phyloP scores from a whole-genome alignment of 2,113 vertebrate genomes.

The Leuciscus idus region DNA sequence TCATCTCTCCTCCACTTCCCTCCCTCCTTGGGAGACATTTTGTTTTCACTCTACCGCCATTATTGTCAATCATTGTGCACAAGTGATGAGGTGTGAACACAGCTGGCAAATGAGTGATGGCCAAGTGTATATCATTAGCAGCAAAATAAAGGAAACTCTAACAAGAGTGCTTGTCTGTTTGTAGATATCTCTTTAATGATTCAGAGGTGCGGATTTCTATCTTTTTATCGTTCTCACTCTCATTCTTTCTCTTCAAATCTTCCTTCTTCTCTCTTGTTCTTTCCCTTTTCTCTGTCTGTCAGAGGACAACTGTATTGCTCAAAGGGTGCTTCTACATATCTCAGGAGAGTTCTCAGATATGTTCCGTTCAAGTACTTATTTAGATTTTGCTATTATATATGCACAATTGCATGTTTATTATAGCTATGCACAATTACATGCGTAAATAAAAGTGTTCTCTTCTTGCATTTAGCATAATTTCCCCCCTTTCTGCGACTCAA shows the following conservation, averaged over 20 bases:
- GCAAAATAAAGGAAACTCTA: conserved; percentile 52
- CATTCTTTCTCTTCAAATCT: neutral
- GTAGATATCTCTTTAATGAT: conserved; percentile 35
- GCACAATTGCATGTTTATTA: neutral
- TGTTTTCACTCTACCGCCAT: conserved; percentile 76
- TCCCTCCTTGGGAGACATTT: conserved; percentile 72
- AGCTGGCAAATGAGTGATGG: conserved; percentile 69
- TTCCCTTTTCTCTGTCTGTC: neutral
- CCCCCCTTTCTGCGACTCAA: neutral
- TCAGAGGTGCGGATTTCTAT: neutral
- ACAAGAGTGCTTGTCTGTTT: conserved; percentile 50
- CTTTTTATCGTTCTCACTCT: conserved; percentile 4
- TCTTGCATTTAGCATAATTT: neutral
- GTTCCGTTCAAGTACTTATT: neutral
- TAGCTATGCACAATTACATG: neutral
- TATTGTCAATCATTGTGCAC: conserved; percentile 74
- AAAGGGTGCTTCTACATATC: neutral
- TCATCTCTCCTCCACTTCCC: conserved; percentile 40
- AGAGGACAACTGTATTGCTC: neutral
- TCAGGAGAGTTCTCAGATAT: neutral
- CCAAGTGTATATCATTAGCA: conserved; percentile 68
- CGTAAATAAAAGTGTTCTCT: neutral
- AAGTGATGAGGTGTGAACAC: conserved; percentile 73
- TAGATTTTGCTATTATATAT: neutral
- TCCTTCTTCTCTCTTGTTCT: neutral